These are phyloP conservation scores for Incurvaria masculella DNA, from an alignment of 2,888 invertebrate species.

Conservation along the genomic window DNA sequence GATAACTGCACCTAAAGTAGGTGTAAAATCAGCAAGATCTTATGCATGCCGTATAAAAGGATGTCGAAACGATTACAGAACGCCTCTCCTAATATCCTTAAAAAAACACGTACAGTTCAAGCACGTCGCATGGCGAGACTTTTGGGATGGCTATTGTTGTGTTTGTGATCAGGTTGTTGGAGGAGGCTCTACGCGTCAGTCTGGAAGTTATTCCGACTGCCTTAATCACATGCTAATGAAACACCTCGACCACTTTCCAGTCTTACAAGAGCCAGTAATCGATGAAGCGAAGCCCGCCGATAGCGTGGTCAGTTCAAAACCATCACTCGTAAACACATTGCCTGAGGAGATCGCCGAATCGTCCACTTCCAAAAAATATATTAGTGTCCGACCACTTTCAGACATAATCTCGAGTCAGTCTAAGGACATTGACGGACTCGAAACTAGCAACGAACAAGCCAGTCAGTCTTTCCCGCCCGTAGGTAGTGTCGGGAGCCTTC, in stretches of 20 bases:
- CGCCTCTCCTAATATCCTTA: conserved; percentile 38
- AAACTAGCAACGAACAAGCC: conserved; percentile 12
- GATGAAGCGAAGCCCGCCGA: conserved; percentile 20
- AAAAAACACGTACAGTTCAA: conserved; percentile 43
- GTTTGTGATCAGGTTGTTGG: conserved; percentile 39
- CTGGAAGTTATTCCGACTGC: conserved; percentile 35
- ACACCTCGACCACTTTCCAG: conserved; percentile 41
- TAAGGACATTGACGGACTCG: conserved; percentile 6
- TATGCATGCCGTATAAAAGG: conserved; percentile 44
- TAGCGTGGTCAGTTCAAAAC: neutral
- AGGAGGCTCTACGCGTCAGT: conserved; percentile 34
- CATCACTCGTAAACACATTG: neutral
- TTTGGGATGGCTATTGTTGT: conserved; percentile 57
- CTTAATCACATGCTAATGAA: conserved; percentile 40
- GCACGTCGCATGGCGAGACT: conserved; percentile 26
- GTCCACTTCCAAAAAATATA: conserved; percentile 21
- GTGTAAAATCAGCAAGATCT: conserved; percentile 13
- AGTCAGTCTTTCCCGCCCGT: conserved; percentile 35
- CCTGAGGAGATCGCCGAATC: neutral
- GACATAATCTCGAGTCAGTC: conserved; percentile 28
- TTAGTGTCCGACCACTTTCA: conserved; percentile 40
- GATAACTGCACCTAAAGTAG: neutral
- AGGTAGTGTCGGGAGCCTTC: conserved; percentile 54
- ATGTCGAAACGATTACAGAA: conserved; percentile 34
- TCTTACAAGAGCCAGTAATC: neutral